Base-by-base conservation (phyloP, 1,140 invertebrate species). In the Leguminivora glycinivorella region DNA sequence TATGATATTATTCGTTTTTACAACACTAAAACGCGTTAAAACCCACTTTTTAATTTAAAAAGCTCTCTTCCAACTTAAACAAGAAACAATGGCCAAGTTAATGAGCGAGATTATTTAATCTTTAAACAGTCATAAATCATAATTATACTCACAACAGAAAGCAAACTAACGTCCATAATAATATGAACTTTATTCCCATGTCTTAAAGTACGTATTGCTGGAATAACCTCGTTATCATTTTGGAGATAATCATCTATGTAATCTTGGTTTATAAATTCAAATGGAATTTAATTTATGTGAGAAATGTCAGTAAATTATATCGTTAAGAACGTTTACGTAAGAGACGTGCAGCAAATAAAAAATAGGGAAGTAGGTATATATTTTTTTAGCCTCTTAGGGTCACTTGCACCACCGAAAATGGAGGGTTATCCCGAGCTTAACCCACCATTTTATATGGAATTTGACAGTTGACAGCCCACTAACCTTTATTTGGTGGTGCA, bases 231-330 rank as follows among this genome's bases (percentile, higher is more conserved):
- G 25, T 56, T 56, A 56, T 12, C 0, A 52, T 19, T 52, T 52
- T 22, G 4, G 12, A 63, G 58, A 31, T n/a, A 63, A 63, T 31
- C 25, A 63, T 63, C 58, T 31, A 34, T 4, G 1, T 29, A 17
- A 63, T 63, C 7, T 63, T 34, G 26, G 14, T 10, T 63, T 63
- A 34, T 63, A 22, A 52, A 63, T 63, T 63, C n/a, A 7, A 1
- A 3, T 52, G 22, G 26, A 17, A 63, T 10, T 22, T 63, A 34
- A 63, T 63, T 63, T 63, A 31, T 63, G 58, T 63, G 58, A 29
- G 58, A 63, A 31, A 24, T 29, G n/a, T 31, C n/a, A 31, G n/a
- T 63, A 29, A 63, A 6, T 60, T 60, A 29, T 60, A 26, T 29
- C 12, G 14, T 29, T 26, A 17, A 26, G 24, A 29, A 60, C 5